phyloP scores from a whole-genome alignment of 2,113 vertebrate genomes.

The Galemys pyrenaicus region DNA sequence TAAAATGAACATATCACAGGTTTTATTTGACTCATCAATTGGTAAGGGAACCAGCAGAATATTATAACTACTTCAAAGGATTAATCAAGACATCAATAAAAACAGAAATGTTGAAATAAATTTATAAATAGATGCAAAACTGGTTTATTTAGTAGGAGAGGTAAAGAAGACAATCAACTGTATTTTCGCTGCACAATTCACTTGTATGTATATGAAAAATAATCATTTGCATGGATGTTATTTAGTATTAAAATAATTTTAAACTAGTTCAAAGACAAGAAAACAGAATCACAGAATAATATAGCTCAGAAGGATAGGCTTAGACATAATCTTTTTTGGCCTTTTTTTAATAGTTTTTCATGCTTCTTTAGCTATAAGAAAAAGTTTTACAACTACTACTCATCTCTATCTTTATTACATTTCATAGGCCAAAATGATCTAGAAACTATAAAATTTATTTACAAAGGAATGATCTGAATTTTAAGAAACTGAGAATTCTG shows the following conservation, averaged over 20 bases:
- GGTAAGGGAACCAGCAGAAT: not conserved
- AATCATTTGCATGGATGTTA: not conserved
- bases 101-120: not conserved
- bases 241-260: not conserved
- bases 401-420: not conserved
- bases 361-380: not conserved
- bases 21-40: not conserved
- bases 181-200: slow-evolving; percentile 34
- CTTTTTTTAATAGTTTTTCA: not conserved
- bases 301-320: not conserved
- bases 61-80: not conserved
- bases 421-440: not conserved
- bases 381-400: not conserved
- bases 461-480: not conserved
- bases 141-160: not conserved
- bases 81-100: not conserved
- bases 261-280: slow-evolving; percentile 14
- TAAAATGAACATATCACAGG: not conserved
- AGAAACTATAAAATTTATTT: not conserved
- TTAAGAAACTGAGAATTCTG: not conserved
- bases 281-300: not conserved
- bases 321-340: not conserved
- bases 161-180: not conserved
- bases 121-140: not conserved
- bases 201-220: not conserved